phyloP scores from a whole-genome alignment of 30 jellyfish, hydroid and myxozoan species.

The Hydractinia symbiolongicarpus region DNA sequence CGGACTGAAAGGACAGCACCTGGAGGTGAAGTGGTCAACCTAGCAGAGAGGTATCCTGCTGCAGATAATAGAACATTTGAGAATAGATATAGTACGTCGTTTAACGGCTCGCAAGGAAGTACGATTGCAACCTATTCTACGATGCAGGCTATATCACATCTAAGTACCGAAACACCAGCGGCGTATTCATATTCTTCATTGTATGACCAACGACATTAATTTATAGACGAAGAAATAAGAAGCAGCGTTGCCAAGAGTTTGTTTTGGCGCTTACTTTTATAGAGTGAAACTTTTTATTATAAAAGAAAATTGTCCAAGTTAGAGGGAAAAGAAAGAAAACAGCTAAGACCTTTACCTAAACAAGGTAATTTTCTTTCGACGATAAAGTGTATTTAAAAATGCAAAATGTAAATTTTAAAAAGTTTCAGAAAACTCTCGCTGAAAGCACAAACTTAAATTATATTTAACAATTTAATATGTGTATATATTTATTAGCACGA shows the following conservation, averaged over 20 bases:
- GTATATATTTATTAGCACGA: slow-evolving; percentile 17
- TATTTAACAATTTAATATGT: neutral
- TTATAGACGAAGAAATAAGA: slow-evolving; percentile 2
- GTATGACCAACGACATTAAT: slow-evolving; percentile 21
- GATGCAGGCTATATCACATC: neutral
- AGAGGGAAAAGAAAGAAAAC: too few relatives aligned
- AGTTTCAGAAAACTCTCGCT: too few relatives aligned
- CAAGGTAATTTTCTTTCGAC: too few relatives aligned
- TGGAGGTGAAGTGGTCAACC: neutral
- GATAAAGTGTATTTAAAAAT: too few relatives aligned
- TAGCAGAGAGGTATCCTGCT: slow-evolving; percentile 7
- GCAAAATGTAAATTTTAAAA: too few relatives aligned
- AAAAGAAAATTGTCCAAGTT: too few relatives aligned
- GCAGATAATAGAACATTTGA: slow-evolving; percentile 11
- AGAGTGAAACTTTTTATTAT: too few relatives aligned
- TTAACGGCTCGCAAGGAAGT: slow-evolving; percentile 23
- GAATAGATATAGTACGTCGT: slow-evolving; percentile 14
- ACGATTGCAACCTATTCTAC: slow-evolving; percentile 6
- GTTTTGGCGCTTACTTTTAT: slow-evolving; percentile 14
- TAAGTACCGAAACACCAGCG: slow-evolving; percentile 24
- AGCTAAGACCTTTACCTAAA: too few relatives aligned
- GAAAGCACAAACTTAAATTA: too few relatives aligned
- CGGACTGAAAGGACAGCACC: slow-evolving; percentile 4
- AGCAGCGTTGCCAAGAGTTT: neutral
- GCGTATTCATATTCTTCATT: slow-evolving; percentile 10